phyloP scores from a whole-genome alignment of 2,888 invertebrate genomes.

The Gisinianus flammeolus region DNA sequence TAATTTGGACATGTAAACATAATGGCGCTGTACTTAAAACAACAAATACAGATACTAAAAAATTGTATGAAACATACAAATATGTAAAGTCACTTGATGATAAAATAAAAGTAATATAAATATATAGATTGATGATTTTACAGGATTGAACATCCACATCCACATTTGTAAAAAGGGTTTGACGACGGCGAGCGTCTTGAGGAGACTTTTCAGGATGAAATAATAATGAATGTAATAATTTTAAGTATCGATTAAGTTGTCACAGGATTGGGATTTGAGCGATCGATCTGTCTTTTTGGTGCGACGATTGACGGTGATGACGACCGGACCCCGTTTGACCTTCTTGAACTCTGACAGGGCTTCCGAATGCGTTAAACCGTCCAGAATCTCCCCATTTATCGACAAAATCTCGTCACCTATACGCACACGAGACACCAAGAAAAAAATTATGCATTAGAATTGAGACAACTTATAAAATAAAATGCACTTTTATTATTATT shows the following conservation, averaged over 20 bases:
- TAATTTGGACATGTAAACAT: neutral
- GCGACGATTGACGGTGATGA: constrained; percentile 74
- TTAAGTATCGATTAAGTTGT: constrained; percentile 56
- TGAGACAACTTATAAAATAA: too few species aligned
- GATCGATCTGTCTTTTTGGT: constrained; percentile 61
- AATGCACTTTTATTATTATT: neutral
- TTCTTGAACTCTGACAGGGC: constrained; percentile 81
- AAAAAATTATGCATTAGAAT: too few species aligned
- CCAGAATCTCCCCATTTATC: constrained; percentile 79
- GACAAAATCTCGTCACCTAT: constrained; percentile 81
- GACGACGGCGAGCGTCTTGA: neutral
- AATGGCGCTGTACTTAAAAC: too few species aligned
- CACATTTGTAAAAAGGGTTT: neutral
- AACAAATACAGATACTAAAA: neutral
- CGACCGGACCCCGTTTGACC: constrained; percentile 77
- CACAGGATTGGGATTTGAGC: constrained; percentile 57
- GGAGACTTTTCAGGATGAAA: too few species aligned
- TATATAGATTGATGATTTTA: too few species aligned
- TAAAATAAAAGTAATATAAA: too few species aligned
- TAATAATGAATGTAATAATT: neutral
- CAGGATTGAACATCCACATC: neutral
- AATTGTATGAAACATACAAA: neutral
- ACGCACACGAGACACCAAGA: too few species aligned
- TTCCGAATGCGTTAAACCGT: constrained; percentile 79
- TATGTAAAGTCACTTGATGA: neutral